Base-by-base conservation (phyloP, 2,888 invertebrate species). In the Drosophila vallismaia region DNA sequence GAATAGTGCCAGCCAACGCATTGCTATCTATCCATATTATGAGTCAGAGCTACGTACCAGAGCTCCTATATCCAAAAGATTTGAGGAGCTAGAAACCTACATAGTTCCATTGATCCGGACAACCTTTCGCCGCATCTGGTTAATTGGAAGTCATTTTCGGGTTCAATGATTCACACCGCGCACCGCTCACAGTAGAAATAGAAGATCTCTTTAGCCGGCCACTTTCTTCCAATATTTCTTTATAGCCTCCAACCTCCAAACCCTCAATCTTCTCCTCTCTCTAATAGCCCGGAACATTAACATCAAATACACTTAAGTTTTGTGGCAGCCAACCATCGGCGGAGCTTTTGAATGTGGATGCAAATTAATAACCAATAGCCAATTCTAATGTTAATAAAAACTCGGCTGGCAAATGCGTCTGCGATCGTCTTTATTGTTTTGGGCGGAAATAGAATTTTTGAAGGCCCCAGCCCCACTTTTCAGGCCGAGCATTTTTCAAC, bases 341-440 rank as follows among this genome's bases (percentile, higher is more conserved):
- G 71, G 59, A 62, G 60, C 77, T 73, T 82, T 79, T 81, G 82
- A 79, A 79, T 85, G 75, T 66, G 38, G 63, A 86, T 82, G 81
- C 86, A 83, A 82, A 82, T 82, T 86, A 82, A 82, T 82, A 82
- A 71, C 70, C 77, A 82, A 86, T 82, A 76, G 72, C 72, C 80
- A 77, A 82, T 86, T 82, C 76, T 82, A 71, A 75, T 81, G 76
- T 76, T 76, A 71, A 81, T 79, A 45, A 60, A 69, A 76, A 64
- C 73, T 59, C 48, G 59, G 55, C 40, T 14, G 36, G 33, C 53
- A 42, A 54, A 54, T 31, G 38, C 19, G 19, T 19, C 19, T 19
- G 19, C 12, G 42, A 55, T 55, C 67, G 48, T 38, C 63, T 53
- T 38, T 46, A 71, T 46, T 66, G 67, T 75, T 71, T 62, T 40